phyloP scores from a whole-genome alignment of 2,888 invertebrate genomes.

The Hecatera dysodea region DNA sequence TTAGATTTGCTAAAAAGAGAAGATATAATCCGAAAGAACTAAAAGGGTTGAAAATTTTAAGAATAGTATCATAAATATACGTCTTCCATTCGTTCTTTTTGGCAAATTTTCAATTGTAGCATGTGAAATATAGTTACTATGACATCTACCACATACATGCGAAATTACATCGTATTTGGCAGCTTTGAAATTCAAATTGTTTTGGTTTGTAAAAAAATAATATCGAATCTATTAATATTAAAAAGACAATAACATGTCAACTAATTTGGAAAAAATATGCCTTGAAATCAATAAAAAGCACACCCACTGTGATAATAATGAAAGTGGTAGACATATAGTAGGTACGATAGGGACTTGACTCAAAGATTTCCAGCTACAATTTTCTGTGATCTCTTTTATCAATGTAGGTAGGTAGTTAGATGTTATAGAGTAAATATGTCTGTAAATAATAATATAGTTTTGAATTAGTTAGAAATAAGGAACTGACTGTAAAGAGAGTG shows the following conservation, averaged over 20 bases:
- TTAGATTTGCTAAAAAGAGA: constrained; percentile 82
- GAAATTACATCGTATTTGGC: constrained; percentile 64
- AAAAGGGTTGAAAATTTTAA: constrained; percentile 72
- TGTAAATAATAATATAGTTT: constrained; percentile 85
- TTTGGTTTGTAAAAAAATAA: constrained; percentile 60
- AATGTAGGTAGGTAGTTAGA: constrained; percentile 86
- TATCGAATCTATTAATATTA: constrained; percentile 55
- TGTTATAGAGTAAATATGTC: constrained; percentile 85
- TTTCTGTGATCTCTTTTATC: constrained; percentile 92
- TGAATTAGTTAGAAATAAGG: constrained; percentile 78
- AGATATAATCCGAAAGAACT: constrained; percentile 72
- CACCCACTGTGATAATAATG: constrained; percentile 89
- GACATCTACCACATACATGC: constrained; percentile 79
- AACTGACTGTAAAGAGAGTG: constrained; percentile 89
- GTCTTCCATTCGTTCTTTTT: constrained; percentile 89
- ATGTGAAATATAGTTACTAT: constrained; percentile 75
- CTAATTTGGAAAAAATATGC: constrained; percentile 78
- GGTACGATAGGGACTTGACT: constrained; percentile 87
- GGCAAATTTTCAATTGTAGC: constrained; percentile 88
- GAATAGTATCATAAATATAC: constrained; percentile 73
- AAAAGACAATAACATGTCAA: constrained; percentile 84
- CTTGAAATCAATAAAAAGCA: constrained; percentile 84
- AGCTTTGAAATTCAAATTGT: constrained; percentile 66
- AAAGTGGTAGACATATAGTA: constrained; percentile 86
- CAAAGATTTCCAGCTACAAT: constrained; percentile 91